These are phyloP conservation scores for Diogma glabrata DNA, from an alignment of 2,888 invertebrate genomes.

Conservation along the genomic window DNA sequence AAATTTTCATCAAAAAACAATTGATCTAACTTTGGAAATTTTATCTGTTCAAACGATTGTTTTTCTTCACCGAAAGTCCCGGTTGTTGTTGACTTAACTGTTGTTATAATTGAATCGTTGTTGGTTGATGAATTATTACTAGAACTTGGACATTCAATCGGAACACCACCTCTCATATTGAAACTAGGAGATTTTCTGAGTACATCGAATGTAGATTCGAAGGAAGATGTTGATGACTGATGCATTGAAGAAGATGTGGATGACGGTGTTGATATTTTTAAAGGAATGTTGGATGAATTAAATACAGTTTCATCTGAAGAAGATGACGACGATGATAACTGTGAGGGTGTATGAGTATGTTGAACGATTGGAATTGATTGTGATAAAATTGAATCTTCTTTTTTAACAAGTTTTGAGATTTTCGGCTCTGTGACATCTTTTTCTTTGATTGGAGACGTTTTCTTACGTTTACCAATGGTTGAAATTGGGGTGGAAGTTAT, in stretches of 20 bases:
- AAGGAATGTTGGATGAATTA: too few species aligned
- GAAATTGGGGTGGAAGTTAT: too few species aligned
- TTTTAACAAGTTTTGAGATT: conserved; percentile 8
- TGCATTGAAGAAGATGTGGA: too few species aligned
- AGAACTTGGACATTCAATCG: background rate
- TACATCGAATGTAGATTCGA: conserved; percentile 39
- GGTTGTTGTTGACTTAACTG: background rate
- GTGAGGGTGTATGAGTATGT: background rate
- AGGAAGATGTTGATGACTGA: too few species aligned
- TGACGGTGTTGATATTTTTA: conserved; percentile 27
- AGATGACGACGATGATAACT: conserved; percentile 10
- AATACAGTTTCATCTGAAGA: conserved; percentile 36
- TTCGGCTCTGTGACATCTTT: background rate
- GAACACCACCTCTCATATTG: conserved; percentile 22
- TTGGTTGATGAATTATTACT: background rate
- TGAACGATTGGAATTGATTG: conserved; percentile 1
- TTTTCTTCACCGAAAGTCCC: background rate
- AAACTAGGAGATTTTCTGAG: conserved; percentile 35
- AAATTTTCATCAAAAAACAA: background rate
- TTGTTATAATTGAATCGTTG: too few species aligned
- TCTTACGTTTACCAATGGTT: conserved; percentile 10
- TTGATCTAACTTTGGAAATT: background rate
- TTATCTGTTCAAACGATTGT: background rate
- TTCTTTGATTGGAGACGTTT: conserved; percentile 12
- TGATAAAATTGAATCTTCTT: conserved; percentile 6